Conservation (phyloP, 2,113 vertebrate genomes). For the Paratilapia polleni region DNA sequence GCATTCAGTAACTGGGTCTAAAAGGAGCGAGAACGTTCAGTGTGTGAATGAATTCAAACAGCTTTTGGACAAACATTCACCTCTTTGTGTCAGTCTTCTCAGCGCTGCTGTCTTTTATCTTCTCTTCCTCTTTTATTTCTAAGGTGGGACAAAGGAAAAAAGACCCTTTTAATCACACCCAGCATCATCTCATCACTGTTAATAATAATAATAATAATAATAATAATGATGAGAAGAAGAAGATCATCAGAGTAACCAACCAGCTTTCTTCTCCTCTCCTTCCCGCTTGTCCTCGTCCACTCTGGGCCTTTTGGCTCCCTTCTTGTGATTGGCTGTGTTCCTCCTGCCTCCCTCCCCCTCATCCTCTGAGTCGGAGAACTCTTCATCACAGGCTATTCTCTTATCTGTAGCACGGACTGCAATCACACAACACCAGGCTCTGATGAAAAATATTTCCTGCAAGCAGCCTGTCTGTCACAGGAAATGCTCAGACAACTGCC, state of each 20-base stretch:
- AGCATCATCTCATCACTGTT: neutral
- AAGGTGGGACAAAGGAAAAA: constrained; percentile 20
- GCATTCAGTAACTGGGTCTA: neutral
- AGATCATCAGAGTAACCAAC: constrained; percentile 72
- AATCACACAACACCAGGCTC: constrained; percentile 4
- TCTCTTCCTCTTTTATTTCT: constrained; percentile 94
- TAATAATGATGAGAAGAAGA: no score
- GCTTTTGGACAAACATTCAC: constrained; percentile 66
- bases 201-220: neutral
- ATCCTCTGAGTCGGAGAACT: constrained; percentile 95
- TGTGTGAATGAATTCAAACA: neutral
- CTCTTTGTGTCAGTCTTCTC: constrained; percentile 90
- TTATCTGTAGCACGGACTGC: constrained; percentile 93
- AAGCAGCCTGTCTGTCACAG: neutral
- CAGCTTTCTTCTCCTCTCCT: constrained; percentile 89
- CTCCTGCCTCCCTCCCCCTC: constrained; percentile 92
- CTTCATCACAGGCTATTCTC: constrained; percentile 93
- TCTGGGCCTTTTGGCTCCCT: constrained; percentile 87
- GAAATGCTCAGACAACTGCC: neutral
- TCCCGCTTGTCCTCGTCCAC: constrained; percentile 93
- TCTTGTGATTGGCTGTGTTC: constrained; percentile 91
- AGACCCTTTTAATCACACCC: neutral
- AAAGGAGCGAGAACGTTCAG: neutral
- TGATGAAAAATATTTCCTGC: neutral
- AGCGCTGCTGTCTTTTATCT: constrained; percentile 86